Evolutionary conservation across 2,113 vertebrate genomes (phyloP), one percentile per base, ranked within the genome.

Genomic region (Notiomystis cincta): DNA sequence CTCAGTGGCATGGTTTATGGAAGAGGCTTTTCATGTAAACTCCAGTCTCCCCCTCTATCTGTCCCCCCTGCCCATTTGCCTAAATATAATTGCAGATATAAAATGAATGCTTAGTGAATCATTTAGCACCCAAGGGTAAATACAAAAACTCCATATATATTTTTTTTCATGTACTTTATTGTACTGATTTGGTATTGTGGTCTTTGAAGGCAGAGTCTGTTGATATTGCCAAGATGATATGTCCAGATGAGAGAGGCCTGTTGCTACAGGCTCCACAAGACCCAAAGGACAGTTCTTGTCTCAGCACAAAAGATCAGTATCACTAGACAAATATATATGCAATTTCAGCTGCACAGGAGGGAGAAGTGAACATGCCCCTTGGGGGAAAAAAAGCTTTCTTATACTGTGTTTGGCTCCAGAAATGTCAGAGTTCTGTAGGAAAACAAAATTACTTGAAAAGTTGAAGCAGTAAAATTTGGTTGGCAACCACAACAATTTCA

Each of bases 271-370:
- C 51, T 66, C 44, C 53, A 15, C 58, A 87, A 60, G 75, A 83
- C 89, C 73, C 81, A 61, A 79, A 93, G 83, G 83, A 85, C 87
- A 93, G 40, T 91, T 93, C 84, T 76, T 83, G 64, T 90, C 80
- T 87, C 69, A 87, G 80, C 56, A 51, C 44, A 80, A 75, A 82
- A 64, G 40, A 56, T 75, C 44, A 42, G 33, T 80, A 82, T 89
- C n/a, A 24, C 80, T 87, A 67, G 60, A 60, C 45, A 92, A 89
- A 94, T 83, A 73, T 54, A 60, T 75, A 73, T 56, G 51, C 65
- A 73, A 79, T 93, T 94, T 70, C 73, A 92, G 47, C 51, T 87
- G 58, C 48, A 72, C 37, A 51, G 48, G 88, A 79, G 48, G 51
- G 78, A 82, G 47, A 79, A 76, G 57, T 60, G 78, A 95, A 87